Conservation (phyloP, 2,797 vertebrate genomes). For the Coilia nasus region DNA sequence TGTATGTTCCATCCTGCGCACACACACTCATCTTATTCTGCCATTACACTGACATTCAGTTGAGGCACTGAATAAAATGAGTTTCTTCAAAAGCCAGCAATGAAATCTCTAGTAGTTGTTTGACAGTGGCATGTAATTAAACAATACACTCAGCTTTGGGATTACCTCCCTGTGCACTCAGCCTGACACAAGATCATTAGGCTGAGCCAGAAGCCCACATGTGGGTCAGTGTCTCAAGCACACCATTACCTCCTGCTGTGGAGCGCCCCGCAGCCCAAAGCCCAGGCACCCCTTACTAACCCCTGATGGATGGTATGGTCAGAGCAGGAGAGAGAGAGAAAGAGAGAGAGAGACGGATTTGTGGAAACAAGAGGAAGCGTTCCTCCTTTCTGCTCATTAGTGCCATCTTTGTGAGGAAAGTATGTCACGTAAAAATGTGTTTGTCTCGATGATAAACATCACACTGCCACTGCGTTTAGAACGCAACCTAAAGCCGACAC, state of each 20-base stretch:
- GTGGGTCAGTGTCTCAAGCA: conserved; percentile 20
- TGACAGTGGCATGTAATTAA: not conserved
- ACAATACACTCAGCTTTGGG: not conserved
- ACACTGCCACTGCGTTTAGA: not conserved
- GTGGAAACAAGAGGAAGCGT: not conserved
- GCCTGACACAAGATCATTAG: not conserved
- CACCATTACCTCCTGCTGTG: not conserved
- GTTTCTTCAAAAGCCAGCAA: not conserved
- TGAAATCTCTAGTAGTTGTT: not conserved
- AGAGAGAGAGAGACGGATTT: not conserved
- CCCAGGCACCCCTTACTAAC: not conserved
- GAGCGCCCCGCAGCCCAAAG: not conserved
- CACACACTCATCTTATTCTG: not conserved
- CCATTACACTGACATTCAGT: not conserved
- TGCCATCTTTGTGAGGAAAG: not conserved
- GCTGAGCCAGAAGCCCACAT: not conserved
- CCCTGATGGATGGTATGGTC: conserved; percentile 13
- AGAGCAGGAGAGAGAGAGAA: not conserved
- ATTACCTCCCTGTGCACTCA: not conserved
- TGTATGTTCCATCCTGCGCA: too few relatives aligned
- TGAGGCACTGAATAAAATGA: not conserved
- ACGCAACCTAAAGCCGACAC: not conserved
- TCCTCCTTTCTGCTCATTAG: conserved; percentile 5
- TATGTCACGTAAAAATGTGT: not conserved
- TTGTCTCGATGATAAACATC: conserved; percentile 14